Base-by-base conservation (phyloP, 1,140 invertebrate species). In the Halictus rubicundus region DNA sequence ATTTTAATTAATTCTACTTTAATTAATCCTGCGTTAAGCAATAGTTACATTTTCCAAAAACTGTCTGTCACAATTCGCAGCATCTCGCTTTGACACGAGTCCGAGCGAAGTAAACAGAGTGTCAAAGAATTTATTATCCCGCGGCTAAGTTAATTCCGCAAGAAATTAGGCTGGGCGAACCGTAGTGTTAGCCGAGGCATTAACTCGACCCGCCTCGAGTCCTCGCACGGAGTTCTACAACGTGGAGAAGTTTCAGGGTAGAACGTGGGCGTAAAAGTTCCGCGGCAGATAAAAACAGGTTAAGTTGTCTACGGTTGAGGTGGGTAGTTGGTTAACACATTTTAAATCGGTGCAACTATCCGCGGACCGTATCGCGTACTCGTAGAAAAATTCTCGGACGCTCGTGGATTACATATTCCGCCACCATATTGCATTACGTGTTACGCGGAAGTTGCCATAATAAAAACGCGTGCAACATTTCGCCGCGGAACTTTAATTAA, bases 291-390 rank as follows among this genome's bases (percentile, higher is more conserved):
- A 63, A 63, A 63, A 63, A 63, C 27, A 63, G 60, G 60, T 61
- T 61, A 61, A 61, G 59, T 61, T 61, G 21, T 61, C 59, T 27
- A 61, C 59, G 25, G 59, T 63, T 63, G 60, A 37, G 27, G 27
- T 37, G 27, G 60, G 14, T 37, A 16, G 25, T 63, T 63, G 60
- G 60, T 63, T 63, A 63, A 37, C 60, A 27, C 60, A 63, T 63
- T 63, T 63, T 37, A 63, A 63, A 63, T 63, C 60, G 60, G 25
- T 37, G 60, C 60, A 37, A 10, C 27, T 27, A 27, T 63, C 16
- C 60, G 12, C 14, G 6, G 59, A 61, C 59, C 25, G 60, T 61
- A 61, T 32, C 25, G 27, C 25, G 14, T 63, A 21, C 12, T 8
- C 27, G 25, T 6, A 14, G 16, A 21, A 37, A 63, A 63, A 8